Evolutionary conservation across 2,888 invertebrate genomes (phyloP).

Genomic region (Macrophya alboannulata): DNA sequence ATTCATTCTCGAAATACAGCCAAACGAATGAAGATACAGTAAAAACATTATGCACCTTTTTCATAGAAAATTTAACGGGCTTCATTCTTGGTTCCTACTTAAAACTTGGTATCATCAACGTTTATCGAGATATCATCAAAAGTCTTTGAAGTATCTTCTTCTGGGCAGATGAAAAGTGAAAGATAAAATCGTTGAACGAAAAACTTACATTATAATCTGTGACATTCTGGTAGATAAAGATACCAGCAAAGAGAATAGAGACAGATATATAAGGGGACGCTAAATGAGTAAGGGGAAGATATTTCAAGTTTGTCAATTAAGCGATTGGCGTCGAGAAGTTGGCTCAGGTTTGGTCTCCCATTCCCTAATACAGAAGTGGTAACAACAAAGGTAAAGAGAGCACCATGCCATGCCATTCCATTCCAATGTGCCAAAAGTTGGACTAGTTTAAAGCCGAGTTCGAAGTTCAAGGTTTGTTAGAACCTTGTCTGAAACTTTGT

Average conservation of each 20-base stretch:
- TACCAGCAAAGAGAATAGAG: background rate
- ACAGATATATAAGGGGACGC: background rate
- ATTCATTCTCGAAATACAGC: background rate
- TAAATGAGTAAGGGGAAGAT: background rate
- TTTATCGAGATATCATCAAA: background rate
- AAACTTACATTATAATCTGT: too few relatives aligned
- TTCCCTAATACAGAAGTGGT: slow-evolving; percentile 9
- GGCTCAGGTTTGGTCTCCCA: background rate
- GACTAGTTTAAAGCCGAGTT: slow-evolving; percentile 29
- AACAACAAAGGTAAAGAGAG: slow-evolving; percentile 25
- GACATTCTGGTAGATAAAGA: background rate
- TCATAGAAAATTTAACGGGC: background rate
- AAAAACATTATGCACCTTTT: background rate
- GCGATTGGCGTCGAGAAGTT: background rate
- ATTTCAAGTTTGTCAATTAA: slow-evolving; percentile 38
- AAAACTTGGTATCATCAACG: background rate
- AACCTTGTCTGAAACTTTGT: slow-evolving; percentile 22
- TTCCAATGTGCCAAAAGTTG: slow-evolving; percentile 4
- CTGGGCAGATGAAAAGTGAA: too few relatives aligned
- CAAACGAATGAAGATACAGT: background rate
- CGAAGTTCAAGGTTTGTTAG: slow-evolving; percentile 39
- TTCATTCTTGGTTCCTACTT: background rate
- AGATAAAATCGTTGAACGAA: too few relatives aligned
- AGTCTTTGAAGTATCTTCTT: background rate
- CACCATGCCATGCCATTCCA: background rate